phyloP scores from a whole-genome alignment of 2,797 vertebrate species.

The Etheostoma nigrum region DNA sequence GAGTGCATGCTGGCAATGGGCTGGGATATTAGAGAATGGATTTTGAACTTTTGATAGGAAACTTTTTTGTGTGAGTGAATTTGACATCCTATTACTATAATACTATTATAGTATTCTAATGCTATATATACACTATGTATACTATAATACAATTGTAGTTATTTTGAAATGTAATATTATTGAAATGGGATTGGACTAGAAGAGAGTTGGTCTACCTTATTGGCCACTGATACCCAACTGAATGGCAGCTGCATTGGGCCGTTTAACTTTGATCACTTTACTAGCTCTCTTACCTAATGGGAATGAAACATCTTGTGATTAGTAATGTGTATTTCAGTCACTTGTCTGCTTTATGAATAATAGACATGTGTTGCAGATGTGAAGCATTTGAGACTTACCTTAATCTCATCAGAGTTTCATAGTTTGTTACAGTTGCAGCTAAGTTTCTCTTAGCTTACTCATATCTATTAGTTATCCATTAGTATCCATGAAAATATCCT shows the following conservation, averaged over 20 bases:
- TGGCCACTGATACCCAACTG: background rate
- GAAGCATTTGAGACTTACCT: background rate
- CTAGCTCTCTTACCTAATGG: background rate
- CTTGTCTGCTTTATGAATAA: background rate
- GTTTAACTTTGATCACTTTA: constrained; percentile 1
- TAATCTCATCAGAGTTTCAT: constrained; percentile 1
- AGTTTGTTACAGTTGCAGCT: background rate
- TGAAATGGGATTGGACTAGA: constrained; percentile 4
- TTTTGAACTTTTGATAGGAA: constrained; percentile 73
- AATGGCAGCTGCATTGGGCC: background rate
- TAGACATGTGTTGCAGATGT: constrained; percentile 6
- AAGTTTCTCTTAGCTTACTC: constrained; percentile 19
- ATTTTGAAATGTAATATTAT: constrained; percentile 14
- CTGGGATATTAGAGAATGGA: constrained; percentile 68
- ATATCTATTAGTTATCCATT: constrained; percentile 40
- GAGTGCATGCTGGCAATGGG: constrained; percentile 11
- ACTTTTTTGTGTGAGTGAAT: constrained; percentile 48
- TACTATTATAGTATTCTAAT: too few relatives aligned
- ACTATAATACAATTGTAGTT: background rate
- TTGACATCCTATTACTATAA: constrained; percentile 35
- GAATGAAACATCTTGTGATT: constrained; percentile 2
- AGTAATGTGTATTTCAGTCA: background rate
- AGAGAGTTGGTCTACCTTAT: background rate
- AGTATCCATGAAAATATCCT: constrained; percentile 33
- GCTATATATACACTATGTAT: too few relatives aligned